These are phyloP conservation scores for Amblyjoppa proteus DNA, from an alignment of 2,888 invertebrate species.

Conservation along the genomic window DNA sequence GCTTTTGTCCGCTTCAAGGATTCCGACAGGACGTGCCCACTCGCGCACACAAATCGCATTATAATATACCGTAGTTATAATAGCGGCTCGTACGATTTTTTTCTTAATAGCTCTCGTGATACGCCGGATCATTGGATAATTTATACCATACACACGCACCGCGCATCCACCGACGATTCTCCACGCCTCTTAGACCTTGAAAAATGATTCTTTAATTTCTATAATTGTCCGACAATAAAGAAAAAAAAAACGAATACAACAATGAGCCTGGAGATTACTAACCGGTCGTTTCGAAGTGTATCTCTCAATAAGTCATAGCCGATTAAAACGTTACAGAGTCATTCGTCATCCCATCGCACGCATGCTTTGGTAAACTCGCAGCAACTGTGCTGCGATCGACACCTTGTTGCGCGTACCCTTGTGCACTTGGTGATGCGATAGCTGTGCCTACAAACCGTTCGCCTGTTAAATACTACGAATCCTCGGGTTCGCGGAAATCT, in stretches of 20 bases:
- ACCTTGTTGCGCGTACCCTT: not conserved
- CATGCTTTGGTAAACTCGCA: not conserved
- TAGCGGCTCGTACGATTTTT: conserved; percentile 24
- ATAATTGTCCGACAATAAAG: conserved; percentile 59
- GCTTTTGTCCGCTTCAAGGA: conserved; percentile 68
- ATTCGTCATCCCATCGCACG: conserved; percentile 52
- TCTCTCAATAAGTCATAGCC: conserved; percentile 43
- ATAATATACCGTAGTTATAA: conserved; percentile 53
- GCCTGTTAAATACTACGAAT: conserved; percentile 42
- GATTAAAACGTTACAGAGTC: conserved; percentile 58
- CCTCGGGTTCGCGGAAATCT: conserved; percentile 56
- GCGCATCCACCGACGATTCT: conserved; percentile 35
- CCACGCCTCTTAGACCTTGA: conserved; percentile 61
- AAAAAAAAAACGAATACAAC: conserved; percentile 36
- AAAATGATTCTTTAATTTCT: conserved; percentile 69
- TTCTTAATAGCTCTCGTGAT: conserved; percentile 57
- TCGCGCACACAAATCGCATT: conserved; percentile 46
- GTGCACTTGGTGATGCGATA: conserved; percentile 10
- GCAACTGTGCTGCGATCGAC: not conserved
- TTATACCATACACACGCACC: conserved; percentile 37
- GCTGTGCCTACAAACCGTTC: conserved; percentile 11
- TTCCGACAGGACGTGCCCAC: conserved; percentile 47
- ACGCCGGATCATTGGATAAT: conserved; percentile 59
- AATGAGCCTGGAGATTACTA: conserved; percentile 54
- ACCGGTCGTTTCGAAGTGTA: conserved; percentile 37